These are phyloP conservation scores for Drosophila lacicola DNA, from an alignment of 2,888 invertebrate species.

Conservation along the genomic window DNA sequence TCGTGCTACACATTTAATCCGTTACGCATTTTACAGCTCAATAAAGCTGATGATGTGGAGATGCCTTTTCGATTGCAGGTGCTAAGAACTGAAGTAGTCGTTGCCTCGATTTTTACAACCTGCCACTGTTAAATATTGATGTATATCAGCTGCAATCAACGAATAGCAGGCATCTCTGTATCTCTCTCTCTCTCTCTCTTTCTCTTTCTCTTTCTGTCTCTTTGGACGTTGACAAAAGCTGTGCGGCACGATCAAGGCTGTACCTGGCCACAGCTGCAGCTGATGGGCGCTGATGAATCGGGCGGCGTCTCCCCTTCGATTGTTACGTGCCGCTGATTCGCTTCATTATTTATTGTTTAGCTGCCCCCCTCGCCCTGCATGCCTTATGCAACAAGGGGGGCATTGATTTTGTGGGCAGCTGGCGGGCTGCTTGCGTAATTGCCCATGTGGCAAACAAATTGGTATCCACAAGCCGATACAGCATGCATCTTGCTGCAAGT, in stretches of 20 bases:
- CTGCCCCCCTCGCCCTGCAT: neutral
- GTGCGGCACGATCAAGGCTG: slow-evolving; percentile 68
- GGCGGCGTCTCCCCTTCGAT: slow-evolving; percentile 48
- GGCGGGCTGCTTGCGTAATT: slow-evolving; percentile 53
- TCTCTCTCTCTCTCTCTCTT: neutral
- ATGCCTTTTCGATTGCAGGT: slow-evolving; percentile 62
- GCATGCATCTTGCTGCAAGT: slow-evolving; percentile 32
- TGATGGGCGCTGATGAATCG: slow-evolving; percentile 59
- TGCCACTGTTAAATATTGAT: slow-evolving; percentile 67
- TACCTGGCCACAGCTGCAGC: slow-evolving; percentile 23
- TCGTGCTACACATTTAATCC: slow-evolving; percentile 15
- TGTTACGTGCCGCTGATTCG: slow-evolving; percentile 56
- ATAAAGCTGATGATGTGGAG: slow-evolving; percentile 55
- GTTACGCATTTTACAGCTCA: slow-evolving; percentile 60
- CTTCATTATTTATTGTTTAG: slow-evolving; percentile 63
- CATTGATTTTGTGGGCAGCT: slow-evolving; percentile 43
- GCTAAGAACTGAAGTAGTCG: slow-evolving; percentile 57
- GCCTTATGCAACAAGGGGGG: neutral
- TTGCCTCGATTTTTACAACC: slow-evolving; percentile 55
- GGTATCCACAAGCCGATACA: slow-evolving; percentile 41
- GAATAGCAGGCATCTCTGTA: slow-evolving; percentile 13
- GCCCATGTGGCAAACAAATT: slow-evolving; percentile 65
- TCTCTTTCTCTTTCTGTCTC: neutral
- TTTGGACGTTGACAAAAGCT: slow-evolving; percentile 45
- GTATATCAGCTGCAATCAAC: slow-evolving; percentile 71